Base-by-base conservation (phyloP, 2,113 vertebrate genomes). In the Nematolebias whitei region DNA sequence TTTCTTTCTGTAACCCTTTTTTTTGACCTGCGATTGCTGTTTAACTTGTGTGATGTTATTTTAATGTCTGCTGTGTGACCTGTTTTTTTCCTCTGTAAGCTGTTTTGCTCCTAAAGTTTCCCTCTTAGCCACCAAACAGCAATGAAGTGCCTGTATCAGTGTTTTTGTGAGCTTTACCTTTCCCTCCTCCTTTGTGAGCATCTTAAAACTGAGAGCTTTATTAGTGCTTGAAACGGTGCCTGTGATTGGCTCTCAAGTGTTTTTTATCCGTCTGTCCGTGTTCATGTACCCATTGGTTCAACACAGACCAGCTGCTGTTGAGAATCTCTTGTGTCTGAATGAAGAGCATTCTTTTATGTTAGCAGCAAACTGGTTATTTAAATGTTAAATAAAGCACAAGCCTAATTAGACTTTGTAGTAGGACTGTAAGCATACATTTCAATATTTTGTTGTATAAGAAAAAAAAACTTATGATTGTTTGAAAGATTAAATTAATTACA, bases 161-260 rank as follows among this genome's bases (percentile, higher is more conserved):
- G 87, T 80, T 82, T 90, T 69, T 91, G 92, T 93, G 82, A 92
- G 88, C 91, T 91, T 92, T 91, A 92, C 91, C 89, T 93, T 92
- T 91, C 83, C 87, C 86, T 35, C 82, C 71, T 87, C 90, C 84
- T 85, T 83, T 85, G 75, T 88, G 88, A 90, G 88, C 89, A 89
- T 76, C 80, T 81, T 84, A 76, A 85, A 89, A 83, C 71, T 84
- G 71, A 74, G 29, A 75, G 71, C 56, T 71, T 41, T 35, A 41
- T 71, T 78, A 83, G n/a, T 83, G 87, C 76, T 75, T 80, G 80
- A 75, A 82, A 76, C 39, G 26, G 68, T 84, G 87, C 72, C 70
- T 85, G 78, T 74, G 71, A 85, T 85, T 88, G 75, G 80, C 79
- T 53, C 49, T 60, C 23, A 38, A 79, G 23, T 76, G 24, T 60